These are phyloP conservation scores for Cottus gobio DNA, from an alignment of 2,113 vertebrate species.

Conservation along the genomic window DNA sequence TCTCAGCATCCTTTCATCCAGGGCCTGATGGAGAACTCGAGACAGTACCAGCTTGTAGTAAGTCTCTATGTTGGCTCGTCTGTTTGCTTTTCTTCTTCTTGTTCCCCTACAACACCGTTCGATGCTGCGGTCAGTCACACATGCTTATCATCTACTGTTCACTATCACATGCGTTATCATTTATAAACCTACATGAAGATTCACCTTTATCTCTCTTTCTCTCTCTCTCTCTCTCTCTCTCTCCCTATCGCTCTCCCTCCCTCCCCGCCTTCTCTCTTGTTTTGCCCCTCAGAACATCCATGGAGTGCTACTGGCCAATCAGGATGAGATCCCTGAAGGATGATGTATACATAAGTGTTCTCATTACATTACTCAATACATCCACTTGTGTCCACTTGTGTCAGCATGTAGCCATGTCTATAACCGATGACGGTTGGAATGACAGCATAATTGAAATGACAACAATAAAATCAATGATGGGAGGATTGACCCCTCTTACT, in stretches of 20 bases:
- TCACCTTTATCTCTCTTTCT: not conserved
- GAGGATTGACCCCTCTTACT: constrained; percentile 40
- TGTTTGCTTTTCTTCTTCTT: not conserved
- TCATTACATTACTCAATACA: constrained; percentile 18
- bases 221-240: not conserved
- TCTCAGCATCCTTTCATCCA: constrained; percentile 86
- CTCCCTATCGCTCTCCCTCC: not conserved
- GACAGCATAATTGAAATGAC: constrained; percentile 25
- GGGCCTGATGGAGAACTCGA: constrained; percentile 81
- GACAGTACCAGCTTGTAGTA: constrained; percentile 85
- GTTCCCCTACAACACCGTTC: not conserved
- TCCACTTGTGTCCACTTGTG: constrained; percentile 4
- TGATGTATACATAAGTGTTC: not conserved
- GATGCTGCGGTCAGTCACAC: not conserved
- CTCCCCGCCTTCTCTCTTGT: no score
- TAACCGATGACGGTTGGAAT: not conserved
- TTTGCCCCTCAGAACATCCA: constrained; percentile 71
- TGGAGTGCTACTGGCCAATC: constrained; percentile 42
- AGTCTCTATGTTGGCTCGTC: constrained; percentile 65
- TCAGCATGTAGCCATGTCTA: not conserved
- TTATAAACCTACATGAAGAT: not conserved
- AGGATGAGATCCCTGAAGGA: constrained; percentile 37
- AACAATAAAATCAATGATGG: constrained; percentile 37
- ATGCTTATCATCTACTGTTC: not conserved
- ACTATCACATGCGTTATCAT: not conserved